Conservation (phyloP, 2,797 vertebrate species). For the Danio kyathit region DNA sequence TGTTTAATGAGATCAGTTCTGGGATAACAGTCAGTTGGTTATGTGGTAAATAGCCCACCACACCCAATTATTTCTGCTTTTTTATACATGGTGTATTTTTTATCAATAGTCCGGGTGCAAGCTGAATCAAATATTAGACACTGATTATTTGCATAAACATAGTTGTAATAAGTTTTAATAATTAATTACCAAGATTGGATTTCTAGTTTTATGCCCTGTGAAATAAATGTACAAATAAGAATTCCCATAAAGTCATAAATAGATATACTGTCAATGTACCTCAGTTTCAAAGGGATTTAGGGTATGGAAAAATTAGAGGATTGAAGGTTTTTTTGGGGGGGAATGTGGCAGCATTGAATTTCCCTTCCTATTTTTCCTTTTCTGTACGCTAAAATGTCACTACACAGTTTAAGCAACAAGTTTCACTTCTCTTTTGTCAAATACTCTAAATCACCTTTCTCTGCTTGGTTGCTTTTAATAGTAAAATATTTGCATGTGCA, state of each 20-base stretch:
- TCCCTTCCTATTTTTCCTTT: constrained; percentile 33
- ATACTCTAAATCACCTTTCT: constrained; percentile 44
- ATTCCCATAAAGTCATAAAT: no score
- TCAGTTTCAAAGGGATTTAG: neutral
- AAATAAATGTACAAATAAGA: neutral
- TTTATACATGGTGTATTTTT: neutral
- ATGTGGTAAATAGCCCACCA: neutral
- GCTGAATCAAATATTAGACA: neutral
- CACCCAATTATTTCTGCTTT: constrained; percentile 19
- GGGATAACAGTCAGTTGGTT: neutral
- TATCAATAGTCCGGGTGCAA: neutral
- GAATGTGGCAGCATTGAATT: constrained; percentile 26
- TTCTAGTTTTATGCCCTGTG: neutral
- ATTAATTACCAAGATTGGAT: neutral
- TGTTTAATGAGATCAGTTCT: neutral
- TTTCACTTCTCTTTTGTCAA: constrained; percentile 19
- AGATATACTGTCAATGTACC: neutral
- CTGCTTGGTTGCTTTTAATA: constrained; percentile 38
- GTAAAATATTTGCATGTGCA: constrained; percentile 49
- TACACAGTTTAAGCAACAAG: neutral
- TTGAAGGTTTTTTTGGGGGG: neutral
- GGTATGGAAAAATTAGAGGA: neutral
- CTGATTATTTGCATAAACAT: neutral
- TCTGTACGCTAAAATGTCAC: constrained; percentile 40
- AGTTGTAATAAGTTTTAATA: neutral